These are phyloP conservation scores for Nettapus auritus DNA, from an alignment of 2,113 vertebrate species.

Conservation along the genomic window DNA sequence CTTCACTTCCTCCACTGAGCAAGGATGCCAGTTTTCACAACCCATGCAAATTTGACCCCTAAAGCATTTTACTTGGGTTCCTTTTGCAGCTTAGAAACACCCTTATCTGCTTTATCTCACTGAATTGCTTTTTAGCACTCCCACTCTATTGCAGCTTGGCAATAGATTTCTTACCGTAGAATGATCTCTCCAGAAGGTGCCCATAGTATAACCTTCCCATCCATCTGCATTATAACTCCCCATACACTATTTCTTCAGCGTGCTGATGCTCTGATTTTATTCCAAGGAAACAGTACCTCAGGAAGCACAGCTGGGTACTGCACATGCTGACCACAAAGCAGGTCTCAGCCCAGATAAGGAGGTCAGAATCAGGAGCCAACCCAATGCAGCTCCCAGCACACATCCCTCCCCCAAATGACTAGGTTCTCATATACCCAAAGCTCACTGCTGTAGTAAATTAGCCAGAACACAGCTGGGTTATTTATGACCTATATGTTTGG, in stretches of 20 bases:
- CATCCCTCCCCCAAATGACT: neutral
- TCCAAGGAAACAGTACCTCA: neutral
- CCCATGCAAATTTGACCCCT: neutral
- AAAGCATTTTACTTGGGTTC: neutral
- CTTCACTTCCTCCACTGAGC: neutral
- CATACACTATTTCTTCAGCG: neutral
- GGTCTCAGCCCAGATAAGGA: neutral
- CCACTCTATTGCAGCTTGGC: neutral
- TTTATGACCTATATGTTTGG: no score
- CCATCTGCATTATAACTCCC: neutral
- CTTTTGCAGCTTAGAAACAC: neutral
- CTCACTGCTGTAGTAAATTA: neutral
- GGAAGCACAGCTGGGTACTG: neutral
- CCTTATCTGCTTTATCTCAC: neutral
- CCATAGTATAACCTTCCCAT: neutral
- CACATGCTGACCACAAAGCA: neutral
- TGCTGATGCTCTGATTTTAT: neutral
- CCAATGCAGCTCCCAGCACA: accelerated
- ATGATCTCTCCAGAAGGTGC: neutral
- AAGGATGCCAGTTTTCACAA: neutral
- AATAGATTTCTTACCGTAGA: neutral
- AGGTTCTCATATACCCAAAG: neutral
- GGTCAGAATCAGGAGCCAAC: neutral
- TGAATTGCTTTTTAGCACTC: neutral
- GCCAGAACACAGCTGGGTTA: no score